phyloP scores from a whole-genome alignment of 2,888 invertebrate genomes.

The Pristionchus arcanus region DNA sequence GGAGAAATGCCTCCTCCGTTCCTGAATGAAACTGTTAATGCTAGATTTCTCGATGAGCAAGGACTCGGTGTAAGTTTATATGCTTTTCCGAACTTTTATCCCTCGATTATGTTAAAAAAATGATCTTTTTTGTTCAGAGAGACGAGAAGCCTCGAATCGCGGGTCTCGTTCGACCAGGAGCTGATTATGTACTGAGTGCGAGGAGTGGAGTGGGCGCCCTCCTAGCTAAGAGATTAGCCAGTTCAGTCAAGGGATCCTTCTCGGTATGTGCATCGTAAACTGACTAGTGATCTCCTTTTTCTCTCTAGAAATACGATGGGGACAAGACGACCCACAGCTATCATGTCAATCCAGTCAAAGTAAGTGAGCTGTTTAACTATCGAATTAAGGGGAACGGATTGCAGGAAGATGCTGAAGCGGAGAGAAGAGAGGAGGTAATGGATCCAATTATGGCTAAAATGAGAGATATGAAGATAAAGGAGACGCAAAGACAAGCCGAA shows the following conservation, averaged over 20 bases:
- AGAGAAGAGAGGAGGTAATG: background rate
- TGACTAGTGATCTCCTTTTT: background rate
- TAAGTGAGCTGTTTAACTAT: background rate
- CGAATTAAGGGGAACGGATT: background rate
- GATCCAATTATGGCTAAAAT: slow-evolving; percentile 21
- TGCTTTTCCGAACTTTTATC: no score
- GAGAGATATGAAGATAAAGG: slow-evolving; percentile 26
- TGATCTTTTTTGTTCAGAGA: background rate
- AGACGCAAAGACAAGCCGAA: slow-evolving; percentile 8
- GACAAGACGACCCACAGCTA: slow-evolving; percentile 47
- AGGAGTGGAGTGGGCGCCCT: slow-evolving; percentile 26
- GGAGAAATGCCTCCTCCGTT: background rate
- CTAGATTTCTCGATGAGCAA: background rate
- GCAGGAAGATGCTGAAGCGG: slow-evolving; percentile 29
- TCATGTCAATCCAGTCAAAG: slow-evolving; percentile 46
- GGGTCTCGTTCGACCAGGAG: slow-evolving; percentile 32
- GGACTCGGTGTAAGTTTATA: background rate
- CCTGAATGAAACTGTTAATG: slow-evolving; percentile 14
- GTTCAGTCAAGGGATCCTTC: slow-evolving; percentile 49
- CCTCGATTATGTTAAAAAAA: no score
- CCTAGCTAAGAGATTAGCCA: slow-evolving; percentile 38
- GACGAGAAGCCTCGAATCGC: slow-evolving; percentile 50
- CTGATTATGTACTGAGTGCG: slow-evolving; percentile 4
- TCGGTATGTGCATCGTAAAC: slow-evolving; percentile 24
- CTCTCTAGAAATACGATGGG: slow-evolving; percentile 51